Evolutionary conservation across 2,113 vertebrate genomes (phyloP), one percentile per base, ranked within the genome.

Genomic region (Spermophilus dauricus): DNA sequence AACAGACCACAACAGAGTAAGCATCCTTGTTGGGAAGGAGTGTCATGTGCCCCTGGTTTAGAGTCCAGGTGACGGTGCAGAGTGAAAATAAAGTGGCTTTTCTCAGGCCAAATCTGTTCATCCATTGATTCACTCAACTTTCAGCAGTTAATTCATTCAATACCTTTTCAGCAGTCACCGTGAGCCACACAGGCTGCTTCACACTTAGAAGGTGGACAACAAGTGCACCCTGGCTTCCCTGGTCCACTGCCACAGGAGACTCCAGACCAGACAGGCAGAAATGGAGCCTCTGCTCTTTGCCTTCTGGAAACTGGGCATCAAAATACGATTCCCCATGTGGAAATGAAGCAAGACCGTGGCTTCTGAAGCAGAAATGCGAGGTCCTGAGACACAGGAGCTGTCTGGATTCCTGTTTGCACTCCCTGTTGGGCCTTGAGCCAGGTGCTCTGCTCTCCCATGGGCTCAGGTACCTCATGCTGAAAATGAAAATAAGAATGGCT

Each of bases 11-110:
- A 58, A 53, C 34, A 26, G 34, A 53, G 5, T 39, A 1, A 84
- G 4, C 8, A 1, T 39, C 73, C 28, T 3, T 6, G 12, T 1
- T 2, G 75, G 34, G 3, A 12, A 61, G 39, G 28, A 28, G 61
- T 34, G 37, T 22, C 16, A 2, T 0, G 0, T 0, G 0, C 77
- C 30, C 14, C 13, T 3, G 3, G 2, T 0, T 65, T 69, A 20
- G 16, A 14, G 13, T 5, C 37, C 3, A 1, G 0, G 14, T 0
- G 63, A 72, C 12, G 1, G 39, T 8, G 1, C 26, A 7, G 86
- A 56, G 30, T 2, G 32, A 18, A 18, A 12, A 10, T 5, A 20
- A 61, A 37, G 5, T 4, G 34, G 14, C 14, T n/a, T 18, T 70
- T n/a, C 67, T 69, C 34, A 67, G 16, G 3, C 26, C 1, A 22